Evolutionary conservation across 2,888 invertebrate species (phyloP).

Genomic region (Platypus cylindrus): DNA sequence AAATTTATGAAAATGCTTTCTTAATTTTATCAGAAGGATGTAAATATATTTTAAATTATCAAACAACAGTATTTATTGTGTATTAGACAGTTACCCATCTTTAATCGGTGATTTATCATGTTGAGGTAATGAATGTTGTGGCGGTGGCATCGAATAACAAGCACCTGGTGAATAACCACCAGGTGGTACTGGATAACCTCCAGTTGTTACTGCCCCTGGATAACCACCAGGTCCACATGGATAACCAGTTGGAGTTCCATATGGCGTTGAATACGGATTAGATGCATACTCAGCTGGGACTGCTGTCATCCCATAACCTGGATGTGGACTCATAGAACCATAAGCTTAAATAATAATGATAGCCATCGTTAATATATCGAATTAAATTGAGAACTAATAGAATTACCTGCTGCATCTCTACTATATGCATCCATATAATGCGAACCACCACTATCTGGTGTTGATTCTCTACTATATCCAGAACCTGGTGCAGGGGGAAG

Average conservation of each 20-base stretch:
- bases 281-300: slow-evolving; percentile 72
- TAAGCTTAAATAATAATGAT: slow-evolving; percentile 47
- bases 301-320: slow-evolving; percentile 65
- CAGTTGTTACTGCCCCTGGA: slow-evolving; percentile 41
- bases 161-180: slow-evolving; percentile 41
- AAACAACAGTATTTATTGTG: slow-evolving; percentile 1
- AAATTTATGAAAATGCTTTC: too few species aligned
- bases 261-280: slow-evolving; percentile 50
- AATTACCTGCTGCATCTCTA: slow-evolving; percentile 69
- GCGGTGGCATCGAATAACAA: slow-evolving; percentile 82
- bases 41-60: too few species aligned
- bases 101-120: slow-evolving; percentile 56
- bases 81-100: slow-evolving; percentile 48
- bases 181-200: slow-evolving; percentile 52
- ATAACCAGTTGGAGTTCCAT: slow-evolving; percentile 35
- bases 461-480: slow-evolving; percentile 74
- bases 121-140: slow-evolving; percentile 52
- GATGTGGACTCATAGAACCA: slow-evolving; percentile 73
- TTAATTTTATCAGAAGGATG: too few species aligned
- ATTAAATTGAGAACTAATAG: background rate
- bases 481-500: slow-evolving; percentile 40
- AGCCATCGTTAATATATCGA: background rate
- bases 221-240: slow-evolving; percentile 36
- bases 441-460: slow-evolving; percentile 78
- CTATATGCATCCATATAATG: slow-evolving; percentile 76